These are phyloP conservation scores for Ariolimax columbianus DNA, from an alignment of 2,888 invertebrate species.

Conservation along the genomic window DNA sequence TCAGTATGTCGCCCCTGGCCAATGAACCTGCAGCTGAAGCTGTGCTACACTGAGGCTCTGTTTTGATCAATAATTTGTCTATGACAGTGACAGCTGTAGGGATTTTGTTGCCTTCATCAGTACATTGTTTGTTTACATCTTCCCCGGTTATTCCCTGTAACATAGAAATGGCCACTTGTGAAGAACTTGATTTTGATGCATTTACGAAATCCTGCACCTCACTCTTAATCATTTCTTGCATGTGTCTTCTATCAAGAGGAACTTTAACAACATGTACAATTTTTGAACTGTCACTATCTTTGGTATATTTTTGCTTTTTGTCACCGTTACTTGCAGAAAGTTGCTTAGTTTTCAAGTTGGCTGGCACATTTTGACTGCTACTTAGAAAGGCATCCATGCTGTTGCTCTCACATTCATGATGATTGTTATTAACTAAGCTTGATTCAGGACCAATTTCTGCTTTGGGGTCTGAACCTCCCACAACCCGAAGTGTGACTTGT, in stretches of 20 bases:
- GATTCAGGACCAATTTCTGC: background rate
- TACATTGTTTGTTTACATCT: background rate
- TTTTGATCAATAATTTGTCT: background rate
- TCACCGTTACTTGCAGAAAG: no score
- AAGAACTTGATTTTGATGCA: background rate
- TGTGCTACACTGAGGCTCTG: background rate
- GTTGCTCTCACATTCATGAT: background rate
- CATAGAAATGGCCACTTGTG: background rate
- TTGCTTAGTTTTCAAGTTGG: background rate
- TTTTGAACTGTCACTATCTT: no score
- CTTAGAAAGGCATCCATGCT: background rate
- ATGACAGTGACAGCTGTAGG: background rate
- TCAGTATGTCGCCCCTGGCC: background rate
- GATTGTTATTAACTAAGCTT: background rate
- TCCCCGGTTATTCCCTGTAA: background rate
- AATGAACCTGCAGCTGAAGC: background rate
- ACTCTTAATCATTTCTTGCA: background rate
- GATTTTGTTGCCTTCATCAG: background rate
- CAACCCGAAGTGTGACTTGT: background rate
- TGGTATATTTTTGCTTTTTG: no score
- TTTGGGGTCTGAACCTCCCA: background rate
- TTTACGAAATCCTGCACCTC: background rate
- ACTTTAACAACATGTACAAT: background rate
- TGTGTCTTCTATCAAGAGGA: background rate
- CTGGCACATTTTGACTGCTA: background rate